Evolutionary conservation across 2,888 invertebrate species (phyloP).

Genomic region (Aleiodes leptofemur): DNA sequence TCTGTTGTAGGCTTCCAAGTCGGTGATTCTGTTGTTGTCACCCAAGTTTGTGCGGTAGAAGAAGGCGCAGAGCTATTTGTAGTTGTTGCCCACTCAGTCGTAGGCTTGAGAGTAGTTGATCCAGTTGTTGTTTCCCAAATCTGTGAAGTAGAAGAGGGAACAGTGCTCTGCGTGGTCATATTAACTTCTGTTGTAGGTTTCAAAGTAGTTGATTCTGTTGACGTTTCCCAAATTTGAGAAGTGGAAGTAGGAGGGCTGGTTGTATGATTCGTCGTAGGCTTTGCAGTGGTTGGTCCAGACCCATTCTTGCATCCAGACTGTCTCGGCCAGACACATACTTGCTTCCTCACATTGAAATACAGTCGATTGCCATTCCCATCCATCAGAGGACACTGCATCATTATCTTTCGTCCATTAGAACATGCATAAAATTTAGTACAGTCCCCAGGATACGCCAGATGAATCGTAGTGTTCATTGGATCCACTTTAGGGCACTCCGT

Average conservation of each 20-base stretch:
- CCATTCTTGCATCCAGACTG: constrained; percentile 48
- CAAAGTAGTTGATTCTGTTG: neutral
- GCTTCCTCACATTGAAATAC: constrained; percentile 53
- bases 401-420: constrained; percentile 43
- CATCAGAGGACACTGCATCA: constrained; percentile 53
- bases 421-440: constrained; percentile 62
- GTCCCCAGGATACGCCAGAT: constrained; percentile 57
- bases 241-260: neutral
- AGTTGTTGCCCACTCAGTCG: too few species aligned
- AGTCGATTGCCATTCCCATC: constrained; percentile 44
- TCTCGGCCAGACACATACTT: constrained; percentile 57
- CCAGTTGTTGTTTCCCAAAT: neutral
- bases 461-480: constrained; percentile 48
- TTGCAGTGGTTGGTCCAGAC: constrained; percentile 16
- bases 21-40: neutral
- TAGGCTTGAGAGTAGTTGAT: too few species aligned
- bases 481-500: constrained; percentile 57
- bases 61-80: too few species aligned
- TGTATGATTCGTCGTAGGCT: constrained; percentile 7
- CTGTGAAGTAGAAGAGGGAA: neutral
- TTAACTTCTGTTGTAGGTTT: neutral
- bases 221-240: neutral
- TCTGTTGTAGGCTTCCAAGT: constrained; percentile 7
- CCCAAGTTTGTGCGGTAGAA: too few species aligned
- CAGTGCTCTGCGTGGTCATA: neutral